phyloP scores from a whole-genome alignment of 35 echinoderm and acorn worm genomes.

The Chiridota heheva region DNA sequence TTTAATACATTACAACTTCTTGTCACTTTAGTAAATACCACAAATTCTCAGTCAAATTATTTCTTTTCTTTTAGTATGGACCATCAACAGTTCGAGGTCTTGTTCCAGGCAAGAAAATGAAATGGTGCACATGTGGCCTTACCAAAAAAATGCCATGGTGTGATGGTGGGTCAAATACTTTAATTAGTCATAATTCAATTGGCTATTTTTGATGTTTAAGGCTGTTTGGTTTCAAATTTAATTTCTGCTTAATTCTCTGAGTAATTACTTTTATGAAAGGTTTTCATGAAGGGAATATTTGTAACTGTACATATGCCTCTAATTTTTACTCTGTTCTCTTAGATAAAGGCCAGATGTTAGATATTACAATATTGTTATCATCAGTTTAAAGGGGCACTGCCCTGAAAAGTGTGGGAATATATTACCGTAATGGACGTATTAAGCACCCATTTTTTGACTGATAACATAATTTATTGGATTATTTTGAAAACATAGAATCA shows the following conservation, averaged over 20 bases:
- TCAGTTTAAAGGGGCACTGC: no score
- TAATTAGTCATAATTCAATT: not conserved
- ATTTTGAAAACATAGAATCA: no score
- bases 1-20: no score
- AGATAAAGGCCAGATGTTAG: not conserved
- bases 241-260: not conserved
- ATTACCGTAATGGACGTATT: no score
- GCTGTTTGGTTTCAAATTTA: not conserved
- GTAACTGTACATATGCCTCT: not conserved
- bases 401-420: no score
- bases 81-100: slow-evolving; percentile 56
- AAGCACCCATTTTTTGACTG: no score
- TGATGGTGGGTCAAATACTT: slow-evolving; percentile 71
- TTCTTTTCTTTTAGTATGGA: slow-evolving; percentile 63
- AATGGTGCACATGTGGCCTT: slow-evolving; percentile 95
- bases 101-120: slow-evolving; percentile 77
- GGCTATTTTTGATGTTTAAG: not conserved
- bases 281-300: not conserved
- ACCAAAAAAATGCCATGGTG: slow-evolving; percentile 95
- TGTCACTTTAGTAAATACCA: no score
- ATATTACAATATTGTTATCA: no score
- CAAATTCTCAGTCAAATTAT: no score
- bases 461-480: no score
- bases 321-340: no score
- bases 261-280: not conserved